phyloP scores from a whole-genome alignment of 2,113 vertebrate species.

The Lasiurus borealis region DNA sequence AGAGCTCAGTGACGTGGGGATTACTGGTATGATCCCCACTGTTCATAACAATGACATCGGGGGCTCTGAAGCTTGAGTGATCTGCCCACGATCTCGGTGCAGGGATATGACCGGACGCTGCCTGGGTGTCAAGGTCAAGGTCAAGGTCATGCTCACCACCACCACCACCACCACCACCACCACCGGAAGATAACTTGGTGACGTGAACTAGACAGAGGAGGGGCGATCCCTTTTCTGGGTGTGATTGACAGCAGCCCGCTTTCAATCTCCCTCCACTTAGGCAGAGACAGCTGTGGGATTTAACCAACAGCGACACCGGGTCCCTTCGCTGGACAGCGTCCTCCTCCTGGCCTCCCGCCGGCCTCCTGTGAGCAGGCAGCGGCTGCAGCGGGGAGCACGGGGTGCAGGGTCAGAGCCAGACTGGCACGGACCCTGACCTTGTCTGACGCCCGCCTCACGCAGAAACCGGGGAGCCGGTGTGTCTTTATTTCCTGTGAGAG shows the following conservation, averaged over 20 bases:
- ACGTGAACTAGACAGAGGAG: neutral
- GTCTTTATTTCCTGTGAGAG: neutral
- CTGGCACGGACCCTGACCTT: neutral
- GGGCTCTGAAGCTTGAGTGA: neutral
- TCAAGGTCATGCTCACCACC: neutral
- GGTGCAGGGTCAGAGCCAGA: neutral
- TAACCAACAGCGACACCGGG: no score
- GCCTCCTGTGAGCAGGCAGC: neutral
- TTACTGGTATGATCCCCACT: neutral
- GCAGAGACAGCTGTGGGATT: neutral
- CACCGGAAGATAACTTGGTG: neutral
- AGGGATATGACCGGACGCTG: neutral
- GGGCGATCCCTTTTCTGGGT: neutral
- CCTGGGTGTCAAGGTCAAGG: neutral
- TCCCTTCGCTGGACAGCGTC: neutral
- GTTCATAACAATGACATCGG: neutral
- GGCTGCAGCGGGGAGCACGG: neutral
- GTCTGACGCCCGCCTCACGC: neutral
- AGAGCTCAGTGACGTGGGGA: neutral
- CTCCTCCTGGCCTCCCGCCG: neutral
- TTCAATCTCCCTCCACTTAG: neutral
- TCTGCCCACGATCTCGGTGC: neutral
- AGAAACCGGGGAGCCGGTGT: neutral
- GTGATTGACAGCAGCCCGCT: no score
- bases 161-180: neutral